Base-by-base conservation (phyloP, 2,797 vertebrate species). In the Myioborus miniatus region DNA sequence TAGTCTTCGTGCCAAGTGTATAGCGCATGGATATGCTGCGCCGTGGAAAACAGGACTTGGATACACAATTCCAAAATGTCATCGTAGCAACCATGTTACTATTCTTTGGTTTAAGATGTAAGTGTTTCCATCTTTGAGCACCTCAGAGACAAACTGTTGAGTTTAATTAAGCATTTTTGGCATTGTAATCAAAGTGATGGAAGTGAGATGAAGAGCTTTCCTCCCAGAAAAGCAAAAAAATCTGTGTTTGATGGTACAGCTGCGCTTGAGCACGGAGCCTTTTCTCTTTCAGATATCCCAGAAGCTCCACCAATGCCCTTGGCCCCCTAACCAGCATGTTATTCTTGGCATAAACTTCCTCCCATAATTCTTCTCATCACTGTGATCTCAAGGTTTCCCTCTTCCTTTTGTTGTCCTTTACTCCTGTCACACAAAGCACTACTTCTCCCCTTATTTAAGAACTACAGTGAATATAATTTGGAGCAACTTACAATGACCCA, bases 271-370 rank as follows among this genome's bases (percentile, higher is more conserved):
- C 53, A 30, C 15, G 15, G 11, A 83, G 8, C 1, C 21, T 89
- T 87, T 65, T 69, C 50, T 87, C 30, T 60, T 88, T 64, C 52
- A n/a, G 21, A 29, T 36, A 32, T 34, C 18, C 29, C 43, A 72
- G 71, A 87, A 72, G 30, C 15, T 78, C 30, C 13, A 34, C 20
- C 22, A 30, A 39, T 50, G n/a, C 4, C 41, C 47, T 56, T 71
- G 39, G 36, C 46, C 39, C 76, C 36, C 23, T 41, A 47, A 34
- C 3, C 3, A 64, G 9, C 2, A 10, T 0, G 0, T 39, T 53
- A 60, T 39, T 93, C 12, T 60, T 56, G 32, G 21, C 5, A 7
- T 32, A 75, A 43, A 7, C 11, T 36, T 70, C n/a, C 30, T 80
- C 32, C 47, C 50, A 13, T n/a, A 46, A 79, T 50, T 64, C 36